Evolutionary conservation across 2,888 invertebrate genomes (phyloP).

Genomic region (Protophormia terraenovae): DNA sequence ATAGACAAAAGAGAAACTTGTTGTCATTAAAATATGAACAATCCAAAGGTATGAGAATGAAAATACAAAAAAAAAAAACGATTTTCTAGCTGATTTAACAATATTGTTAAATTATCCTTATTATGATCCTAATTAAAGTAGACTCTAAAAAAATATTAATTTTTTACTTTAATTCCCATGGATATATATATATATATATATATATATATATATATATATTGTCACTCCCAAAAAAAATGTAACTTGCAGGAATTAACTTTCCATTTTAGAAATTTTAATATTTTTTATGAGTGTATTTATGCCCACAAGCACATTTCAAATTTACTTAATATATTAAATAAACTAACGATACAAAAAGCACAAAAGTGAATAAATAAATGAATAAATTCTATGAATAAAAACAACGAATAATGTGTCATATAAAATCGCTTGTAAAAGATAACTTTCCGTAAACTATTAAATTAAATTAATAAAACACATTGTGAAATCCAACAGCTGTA

Average conservation of each 20-base stretch:
- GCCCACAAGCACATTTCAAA: background rate
- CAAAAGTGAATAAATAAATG: background rate
- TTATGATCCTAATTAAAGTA: background rate
- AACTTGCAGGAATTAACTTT: background rate
- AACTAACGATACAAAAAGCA: background rate
- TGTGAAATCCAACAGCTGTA: conserved; percentile 64
- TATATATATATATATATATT: background rate
- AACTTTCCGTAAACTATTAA: conserved; percentile 62
- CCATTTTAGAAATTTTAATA: background rate
- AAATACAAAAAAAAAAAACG: background rate
- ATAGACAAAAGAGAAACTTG: conserved; percentile 51
- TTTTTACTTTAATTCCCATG: background rate
- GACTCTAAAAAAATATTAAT: background rate
- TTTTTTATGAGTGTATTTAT: background rate
- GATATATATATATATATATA: background rate
- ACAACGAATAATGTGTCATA: conserved; percentile 4
- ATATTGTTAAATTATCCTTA: background rate
- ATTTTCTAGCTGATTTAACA: conserved; percentile 48
- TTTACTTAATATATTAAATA: background rate
- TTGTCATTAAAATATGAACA: conserved; percentile 63
- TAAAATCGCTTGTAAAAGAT: background rate
- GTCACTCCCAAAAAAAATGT: no score
- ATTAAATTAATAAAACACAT: conserved; percentile 61
- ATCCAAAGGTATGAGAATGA: background rate
- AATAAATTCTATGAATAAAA: background rate